These are phyloP conservation scores for Hypercompe scribonia DNA, from an alignment of 2,888 invertebrate species.

Conservation along the genomic window DNA sequence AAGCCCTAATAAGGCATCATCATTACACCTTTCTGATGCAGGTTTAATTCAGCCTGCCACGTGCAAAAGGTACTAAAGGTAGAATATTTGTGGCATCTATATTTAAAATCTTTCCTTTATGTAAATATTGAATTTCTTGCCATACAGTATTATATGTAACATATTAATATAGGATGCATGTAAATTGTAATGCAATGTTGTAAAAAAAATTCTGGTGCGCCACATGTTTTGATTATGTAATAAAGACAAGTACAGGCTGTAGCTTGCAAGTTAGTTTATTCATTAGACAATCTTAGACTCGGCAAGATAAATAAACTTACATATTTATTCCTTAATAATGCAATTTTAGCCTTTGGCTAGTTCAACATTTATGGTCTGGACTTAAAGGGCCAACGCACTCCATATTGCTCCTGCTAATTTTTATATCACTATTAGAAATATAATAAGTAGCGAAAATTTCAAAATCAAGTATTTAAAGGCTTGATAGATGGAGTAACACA, in stretches of 20 bases:
- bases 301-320: not conserved
- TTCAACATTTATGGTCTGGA: not conserved
- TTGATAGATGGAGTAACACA: too few relatives aligned
- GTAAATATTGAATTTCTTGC: not conserved
- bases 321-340: not conserved
- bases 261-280: not conserved
- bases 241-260: not conserved
- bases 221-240: not conserved
- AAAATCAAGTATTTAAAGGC: too few relatives aligned
- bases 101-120: not conserved
- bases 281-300: not conserved
- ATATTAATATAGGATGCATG: not conserved
- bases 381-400: not conserved
- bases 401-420: not conserved
- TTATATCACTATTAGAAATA: not conserved
- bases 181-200: not conserved
- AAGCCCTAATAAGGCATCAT: too few relatives aligned
- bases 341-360: not conserved
- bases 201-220: not conserved
- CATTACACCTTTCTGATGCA: too few relatives aligned
- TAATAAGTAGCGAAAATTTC: not conserved
- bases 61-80: too few relatives aligned
- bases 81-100: too few relatives aligned
- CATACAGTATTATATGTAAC: not conserved
- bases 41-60: too few relatives aligned